A percentile compares a stretch with the other conserved stretches of the same genome.
Conservation (phyloP, 2,888 invertebrate species). For the Clepsis dumicolana region DNA sequence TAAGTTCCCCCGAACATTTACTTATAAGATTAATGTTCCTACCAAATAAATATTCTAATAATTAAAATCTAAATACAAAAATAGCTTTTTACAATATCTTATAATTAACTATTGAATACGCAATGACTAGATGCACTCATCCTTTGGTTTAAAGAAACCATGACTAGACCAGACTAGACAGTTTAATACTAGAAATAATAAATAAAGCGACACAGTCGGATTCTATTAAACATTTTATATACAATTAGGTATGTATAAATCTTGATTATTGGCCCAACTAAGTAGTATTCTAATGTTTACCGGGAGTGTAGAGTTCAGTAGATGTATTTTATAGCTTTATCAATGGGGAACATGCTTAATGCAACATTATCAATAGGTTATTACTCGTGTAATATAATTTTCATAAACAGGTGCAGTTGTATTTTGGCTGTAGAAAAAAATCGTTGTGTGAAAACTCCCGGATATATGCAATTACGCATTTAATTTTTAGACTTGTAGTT, state of each 20-base stretch:
- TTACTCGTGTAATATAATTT: too few species aligned
- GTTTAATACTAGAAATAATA: constrained; percentile 41
- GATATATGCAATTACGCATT: background rate
- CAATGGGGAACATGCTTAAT: background rate
- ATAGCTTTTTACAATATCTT: constrained; percentile 53
- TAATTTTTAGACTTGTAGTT: background rate
- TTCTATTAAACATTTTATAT: constrained; percentile 47
- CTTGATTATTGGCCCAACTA: constrained; percentile 9
- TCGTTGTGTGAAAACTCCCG: background rate
- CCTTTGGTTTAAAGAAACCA: constrained; percentile 48
- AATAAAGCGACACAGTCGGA: constrained; percentile 49
- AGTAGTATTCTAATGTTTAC: background rate
- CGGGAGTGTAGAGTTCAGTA: background rate
- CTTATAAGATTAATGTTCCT: background rate
- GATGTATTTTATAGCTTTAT: background rate
- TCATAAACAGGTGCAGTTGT: too few species aligned
- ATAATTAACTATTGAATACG: constrained; percentile 50
- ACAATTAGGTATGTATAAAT: constrained; percentile 16
- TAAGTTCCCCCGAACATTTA: background rate
- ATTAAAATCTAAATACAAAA: constrained; percentile 42
- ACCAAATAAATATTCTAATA: constrained; percentile 17
- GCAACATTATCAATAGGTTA: too few species aligned
- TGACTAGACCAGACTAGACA: constrained; percentile 46
- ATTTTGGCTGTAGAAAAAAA: background rate
- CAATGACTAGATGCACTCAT: constrained; percentile 79